These are phyloP conservation scores for Heliocidaris tuberculata DNA, from an alignment of 35 echinoderm and acorn worm species.

Conservation along the genomic window DNA sequence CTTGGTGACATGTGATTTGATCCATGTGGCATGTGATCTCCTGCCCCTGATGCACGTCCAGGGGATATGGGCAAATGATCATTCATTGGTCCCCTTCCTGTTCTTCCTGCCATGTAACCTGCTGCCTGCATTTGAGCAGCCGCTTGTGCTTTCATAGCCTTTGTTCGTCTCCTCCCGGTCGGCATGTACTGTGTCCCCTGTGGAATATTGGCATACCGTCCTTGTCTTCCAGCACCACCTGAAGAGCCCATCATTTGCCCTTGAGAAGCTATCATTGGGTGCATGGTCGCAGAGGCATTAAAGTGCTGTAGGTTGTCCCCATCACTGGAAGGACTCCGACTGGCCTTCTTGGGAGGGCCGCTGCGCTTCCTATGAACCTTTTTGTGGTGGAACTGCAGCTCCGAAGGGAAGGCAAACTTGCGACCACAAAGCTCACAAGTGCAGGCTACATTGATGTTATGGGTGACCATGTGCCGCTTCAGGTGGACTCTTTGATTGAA, in stretches of 20 bases:
- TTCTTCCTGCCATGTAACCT: neutral
- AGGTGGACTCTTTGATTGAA: constrained; percentile 66
- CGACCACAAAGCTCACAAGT: constrained; percentile 47
- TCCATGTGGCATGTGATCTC: constrained; percentile 22
- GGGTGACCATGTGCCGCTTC: constrained; percentile 59
- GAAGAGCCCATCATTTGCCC: neutral
- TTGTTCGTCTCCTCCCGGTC: neutral
- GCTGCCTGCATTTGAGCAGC: neutral
- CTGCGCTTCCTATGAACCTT: constrained; percentile 24
- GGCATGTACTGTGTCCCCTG: neutral
- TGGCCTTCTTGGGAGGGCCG: constrained; percentile 30
- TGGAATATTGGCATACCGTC: neutral
- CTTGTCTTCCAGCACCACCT: neutral
- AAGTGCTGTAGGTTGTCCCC: constrained; percentile 5
- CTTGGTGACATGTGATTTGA: constrained; percentile 1
- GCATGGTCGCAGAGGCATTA: neutral
- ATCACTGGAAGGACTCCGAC: neutral
- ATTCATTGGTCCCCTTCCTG: neutral
- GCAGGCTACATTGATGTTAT: constrained; percentile 47
- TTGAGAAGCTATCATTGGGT: constrained; percentile 2
- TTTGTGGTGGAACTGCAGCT: constrained; percentile 39
- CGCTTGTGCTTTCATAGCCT: neutral
- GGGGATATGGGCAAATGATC: constrained; percentile 20
- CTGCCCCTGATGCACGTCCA: neutral
- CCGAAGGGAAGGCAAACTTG: constrained; percentile 52